Percentiles rank a stretch among this genome's conserved stretches.
phyloP scores from a whole-genome alignment of 2,113 vertebrate genomes.

The Blennius ocellaris region DNA sequence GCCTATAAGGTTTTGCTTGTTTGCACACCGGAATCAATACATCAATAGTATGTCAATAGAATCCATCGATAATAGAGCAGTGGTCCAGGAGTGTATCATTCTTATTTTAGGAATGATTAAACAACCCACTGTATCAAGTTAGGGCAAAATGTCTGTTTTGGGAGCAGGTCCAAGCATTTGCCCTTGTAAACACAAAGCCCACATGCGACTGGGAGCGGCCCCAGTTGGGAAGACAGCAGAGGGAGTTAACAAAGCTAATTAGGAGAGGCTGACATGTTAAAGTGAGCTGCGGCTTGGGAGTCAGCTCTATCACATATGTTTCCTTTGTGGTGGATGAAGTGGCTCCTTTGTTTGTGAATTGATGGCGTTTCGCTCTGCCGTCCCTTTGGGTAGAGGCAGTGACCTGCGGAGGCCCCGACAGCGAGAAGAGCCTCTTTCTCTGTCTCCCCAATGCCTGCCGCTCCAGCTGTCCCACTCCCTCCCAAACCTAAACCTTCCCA shows the following conservation, averaged over 20 bases:
- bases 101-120: conserved; percentile 56
- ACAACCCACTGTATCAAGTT: conserved; percentile 34
- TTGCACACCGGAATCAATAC: conserved; percentile 63
- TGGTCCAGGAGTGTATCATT: conserved; percentile 26
- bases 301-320: conserved; percentile 85
- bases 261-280: conserved; percentile 85
- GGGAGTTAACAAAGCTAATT: conserved; percentile 87
- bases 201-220: conserved; percentile 76
- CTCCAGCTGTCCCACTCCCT: conserved; percentile 79
- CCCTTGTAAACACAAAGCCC: conserved; percentile 75
- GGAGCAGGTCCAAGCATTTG: conserved; percentile 67
- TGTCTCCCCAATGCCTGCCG: conserved; percentile 70
- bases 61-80: conserved; percentile 48
- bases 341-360: conserved; percentile 88
- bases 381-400: conserved; percentile 85
- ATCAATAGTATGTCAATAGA: conserved; percentile 66
- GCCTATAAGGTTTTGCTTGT: conserved; percentile 41
- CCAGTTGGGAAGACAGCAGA: conserved; percentile 82
- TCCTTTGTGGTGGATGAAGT: conserved; percentile 83
- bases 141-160: conserved; percentile 52
- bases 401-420: conserved; percentile 84
- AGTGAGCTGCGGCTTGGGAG: conserved; percentile 81
- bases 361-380: conserved; percentile 84
- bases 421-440: conserved; percentile 75
- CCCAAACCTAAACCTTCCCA: conserved; percentile 68